Conservation (phyloP, 92 coral and sea anemone genomes). For the Zoanthus solanderi region DNA sequence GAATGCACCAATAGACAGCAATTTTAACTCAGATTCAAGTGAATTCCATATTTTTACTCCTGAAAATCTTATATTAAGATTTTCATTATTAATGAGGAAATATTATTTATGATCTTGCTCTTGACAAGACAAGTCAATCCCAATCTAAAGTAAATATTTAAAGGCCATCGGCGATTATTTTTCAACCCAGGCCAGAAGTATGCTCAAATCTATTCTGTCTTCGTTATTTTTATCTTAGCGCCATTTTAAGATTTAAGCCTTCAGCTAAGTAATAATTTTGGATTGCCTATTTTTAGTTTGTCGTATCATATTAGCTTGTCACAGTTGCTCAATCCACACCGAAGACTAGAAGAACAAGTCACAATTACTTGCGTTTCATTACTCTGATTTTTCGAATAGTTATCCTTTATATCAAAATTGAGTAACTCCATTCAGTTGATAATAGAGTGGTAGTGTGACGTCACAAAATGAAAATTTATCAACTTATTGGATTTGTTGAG, state of each 20-base stretch:
- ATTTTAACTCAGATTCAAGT: too few relatives aligned
- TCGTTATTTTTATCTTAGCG: neutral
- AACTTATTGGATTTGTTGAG: too few relatives aligned
- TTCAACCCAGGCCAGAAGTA: neutral
- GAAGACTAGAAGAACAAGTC: neutral
- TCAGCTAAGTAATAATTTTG: neutral
- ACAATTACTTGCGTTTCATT: neutral
- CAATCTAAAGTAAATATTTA: neutral
- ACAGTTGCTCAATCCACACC: neutral
- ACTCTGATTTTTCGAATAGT: neutral
- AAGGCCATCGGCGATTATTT: neutral
- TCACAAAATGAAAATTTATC: too few relatives aligned
- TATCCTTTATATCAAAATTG: neutral
- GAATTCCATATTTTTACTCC: too few relatives aligned
- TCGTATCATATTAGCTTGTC: neutral
- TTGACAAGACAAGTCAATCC: too few relatives aligned
- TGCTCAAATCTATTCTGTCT: neutral
- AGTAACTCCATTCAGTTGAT: neutral
- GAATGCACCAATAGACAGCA: too few relatives aligned
- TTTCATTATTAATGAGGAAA: too few relatives aligned
- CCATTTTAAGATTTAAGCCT: neutral
- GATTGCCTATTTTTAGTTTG: neutral
- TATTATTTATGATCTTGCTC: too few relatives aligned
- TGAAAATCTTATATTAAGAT: too few relatives aligned
- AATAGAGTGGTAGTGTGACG: too few relatives aligned